Evolutionary conservation across 2,113 vertebrate species (phyloP).

Genomic region (Procavia capensis): DNA sequence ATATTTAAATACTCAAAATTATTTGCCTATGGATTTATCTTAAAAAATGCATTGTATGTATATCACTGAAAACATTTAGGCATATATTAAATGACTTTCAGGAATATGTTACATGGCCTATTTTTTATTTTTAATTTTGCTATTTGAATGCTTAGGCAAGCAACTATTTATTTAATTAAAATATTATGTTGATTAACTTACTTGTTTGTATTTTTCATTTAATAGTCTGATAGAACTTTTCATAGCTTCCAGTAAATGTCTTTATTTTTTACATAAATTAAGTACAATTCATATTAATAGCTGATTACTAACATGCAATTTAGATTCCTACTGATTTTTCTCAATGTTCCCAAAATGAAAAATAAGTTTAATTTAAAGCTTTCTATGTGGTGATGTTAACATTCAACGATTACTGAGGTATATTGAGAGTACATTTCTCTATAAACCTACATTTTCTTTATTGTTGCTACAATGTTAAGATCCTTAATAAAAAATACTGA

Average conservation of each 20-base stretch:
- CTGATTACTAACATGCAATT: not conserved
- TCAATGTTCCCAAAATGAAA: not conserved
- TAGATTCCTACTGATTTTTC: not conserved
- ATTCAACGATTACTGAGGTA: constrained; percentile 8
- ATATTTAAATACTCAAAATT: not conserved
- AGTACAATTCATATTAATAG: not conserved
- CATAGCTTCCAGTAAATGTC: not conserved
- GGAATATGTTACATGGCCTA: not conserved
- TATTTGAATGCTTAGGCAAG: not conserved
- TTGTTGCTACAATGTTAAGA: accelerated
- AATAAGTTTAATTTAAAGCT: constrained; percentile 59
- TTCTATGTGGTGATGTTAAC: constrained; percentile 39
- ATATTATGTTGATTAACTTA: not conserved
- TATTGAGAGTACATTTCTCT: not conserved
- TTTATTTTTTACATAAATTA: not conserved
- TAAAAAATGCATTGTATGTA: not conserved
- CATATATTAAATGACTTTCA: not conserved
- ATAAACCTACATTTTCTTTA: not conserved
- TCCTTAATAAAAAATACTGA: not conserved
- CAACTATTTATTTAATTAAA: not conserved
- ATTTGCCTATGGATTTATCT: not conserved
- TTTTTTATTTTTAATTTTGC: not conserved
- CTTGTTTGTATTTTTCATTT: not conserved
- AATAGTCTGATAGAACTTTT: not conserved
- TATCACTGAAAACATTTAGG: not conserved